A percentile compares a stretch with the other conserved stretches of the same genome.
Evolutionary conservation across 2,113 vertebrate genomes (phyloP).

Genomic region (Poeciliopsis occidentalis): DNA sequence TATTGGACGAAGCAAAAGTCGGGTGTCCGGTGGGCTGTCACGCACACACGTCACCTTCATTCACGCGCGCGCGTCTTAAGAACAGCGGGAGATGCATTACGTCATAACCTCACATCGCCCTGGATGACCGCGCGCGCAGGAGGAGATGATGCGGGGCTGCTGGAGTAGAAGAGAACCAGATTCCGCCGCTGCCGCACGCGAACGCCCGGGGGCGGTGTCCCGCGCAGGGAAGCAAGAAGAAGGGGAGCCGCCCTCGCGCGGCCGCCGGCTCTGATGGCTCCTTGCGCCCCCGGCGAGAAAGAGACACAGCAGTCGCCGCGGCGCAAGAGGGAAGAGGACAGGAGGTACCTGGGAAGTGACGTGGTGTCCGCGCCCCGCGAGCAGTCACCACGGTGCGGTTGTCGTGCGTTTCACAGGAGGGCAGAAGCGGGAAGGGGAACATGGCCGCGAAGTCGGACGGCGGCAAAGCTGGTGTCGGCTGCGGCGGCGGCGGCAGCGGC

Average conservation of each 20-base stretch:
- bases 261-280: constrained; percentile 75
- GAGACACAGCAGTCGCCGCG: constrained; percentile 63
- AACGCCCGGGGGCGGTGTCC: constrained; percentile 53
- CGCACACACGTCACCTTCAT: neutral
- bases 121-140: constrained; percentile 70
- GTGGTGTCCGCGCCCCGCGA: constrained; percentile 61
- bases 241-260: constrained; percentile 63
- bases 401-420: constrained; percentile 72
- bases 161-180: constrained; percentile 34
- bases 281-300: constrained; percentile 58
- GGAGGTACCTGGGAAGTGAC: constrained; percentile 71
- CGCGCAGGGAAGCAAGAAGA: constrained; percentile 27
- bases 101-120: constrained; percentile 67
- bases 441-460: constrained; percentile 96
- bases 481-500: too few relatives aligned
- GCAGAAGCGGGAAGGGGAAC: constrained; percentile 82
- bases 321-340: constrained; percentile 52
- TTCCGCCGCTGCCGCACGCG: constrained; percentile 52
- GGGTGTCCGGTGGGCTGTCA: constrained; percentile 3
- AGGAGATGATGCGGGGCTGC: constrained; percentile 67
- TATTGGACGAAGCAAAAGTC: neutral
- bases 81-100: constrained; percentile 69
- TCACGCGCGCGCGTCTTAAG: constrained; percentile 34
- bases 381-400: constrained; percentile 66
- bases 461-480: constrained; percentile 76